These are phyloP conservation scores for Noctua pronuba DNA, from an alignment of 2,888 invertebrate genomes.

Conservation along the genomic window DNA sequence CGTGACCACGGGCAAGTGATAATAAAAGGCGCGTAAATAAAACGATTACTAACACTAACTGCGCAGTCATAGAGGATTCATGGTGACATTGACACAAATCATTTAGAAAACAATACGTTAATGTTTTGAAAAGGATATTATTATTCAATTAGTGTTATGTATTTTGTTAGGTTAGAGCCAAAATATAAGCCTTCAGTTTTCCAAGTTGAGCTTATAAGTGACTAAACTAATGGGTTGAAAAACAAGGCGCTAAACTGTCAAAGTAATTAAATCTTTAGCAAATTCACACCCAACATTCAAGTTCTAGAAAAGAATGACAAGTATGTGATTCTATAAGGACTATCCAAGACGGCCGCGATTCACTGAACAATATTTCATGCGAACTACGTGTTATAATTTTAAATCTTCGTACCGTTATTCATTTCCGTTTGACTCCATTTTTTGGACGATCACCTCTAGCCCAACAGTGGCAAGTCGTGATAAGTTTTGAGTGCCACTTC, in stretches of 20 bases:
- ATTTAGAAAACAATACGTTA: conserved; percentile 45
- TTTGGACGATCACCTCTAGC: conserved; percentile 8
- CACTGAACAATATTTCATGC: neutral
- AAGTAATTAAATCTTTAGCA: neutral
- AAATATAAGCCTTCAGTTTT: conserved; percentile 5
- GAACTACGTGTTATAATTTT: conserved; percentile 6
- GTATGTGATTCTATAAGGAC: neutral
- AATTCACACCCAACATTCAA: neutral
- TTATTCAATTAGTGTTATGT: neutral
- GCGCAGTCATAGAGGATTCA: conserved; percentile 41
- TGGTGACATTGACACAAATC: conserved; percentile 46
- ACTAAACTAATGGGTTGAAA: neutral
- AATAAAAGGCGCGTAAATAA: conserved; percentile 57
- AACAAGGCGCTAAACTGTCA: neutral
- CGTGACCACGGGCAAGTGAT: conserved; percentile 32
- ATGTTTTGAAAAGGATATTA: conserved; percentile 14
- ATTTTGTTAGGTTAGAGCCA: neutral
- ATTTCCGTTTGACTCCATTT: neutral
- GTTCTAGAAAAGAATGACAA: neutral
- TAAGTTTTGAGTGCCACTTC: conserved; percentile 6
- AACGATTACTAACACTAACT: conserved; percentile 44
- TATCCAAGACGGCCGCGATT: neutral
- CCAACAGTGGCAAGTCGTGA: neutral
- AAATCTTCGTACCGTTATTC: neutral
- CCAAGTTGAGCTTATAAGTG: neutral